Evolutionary conservation across 2,113 vertebrate species (phyloP).

Genomic region (Gnathonemus echidnorhynchus): DNA sequence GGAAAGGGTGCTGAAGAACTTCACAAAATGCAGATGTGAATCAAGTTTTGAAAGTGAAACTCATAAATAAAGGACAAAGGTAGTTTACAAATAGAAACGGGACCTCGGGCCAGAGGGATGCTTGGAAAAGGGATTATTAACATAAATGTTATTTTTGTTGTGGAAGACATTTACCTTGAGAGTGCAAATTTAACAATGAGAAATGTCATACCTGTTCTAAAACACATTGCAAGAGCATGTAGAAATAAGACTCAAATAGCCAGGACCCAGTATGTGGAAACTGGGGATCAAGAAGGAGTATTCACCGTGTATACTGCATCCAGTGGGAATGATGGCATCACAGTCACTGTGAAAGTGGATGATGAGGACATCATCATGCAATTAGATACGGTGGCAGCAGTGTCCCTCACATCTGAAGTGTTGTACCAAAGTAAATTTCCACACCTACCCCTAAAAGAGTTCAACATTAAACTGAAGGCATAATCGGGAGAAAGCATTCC

Average conservation of each 20-base stretch:
- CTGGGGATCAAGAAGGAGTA: background rate
- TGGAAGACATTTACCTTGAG: background rate
- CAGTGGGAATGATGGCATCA: background rate
- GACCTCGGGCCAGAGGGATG: background rate
- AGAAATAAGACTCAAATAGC: background rate
- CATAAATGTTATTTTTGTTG: conserved; percentile 16
- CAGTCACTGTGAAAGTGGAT: background rate
- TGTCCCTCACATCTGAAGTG: background rate
- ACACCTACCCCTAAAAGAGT: background rate
- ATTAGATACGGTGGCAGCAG: background rate
- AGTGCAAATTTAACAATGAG: conserved; percentile 11
- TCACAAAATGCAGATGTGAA: background rate
- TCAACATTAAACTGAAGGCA: too few species aligned
- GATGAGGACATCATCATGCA: background rate
- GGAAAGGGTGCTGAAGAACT: background rate
- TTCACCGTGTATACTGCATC: background rate
- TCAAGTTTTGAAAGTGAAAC: background rate
- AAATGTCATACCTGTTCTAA: conserved; percentile 20
- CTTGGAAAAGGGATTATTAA: background rate
- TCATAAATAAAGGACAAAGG: background rate
- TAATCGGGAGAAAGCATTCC: background rate
- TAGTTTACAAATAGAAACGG: background rate
- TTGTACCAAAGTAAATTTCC: background rate
- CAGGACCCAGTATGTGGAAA: background rate
- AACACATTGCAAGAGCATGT: conserved; percentile 13